Percentiles rank a stretch among this genome's conserved stretches.
Conservation (phyloP, 2,113 vertebrate genomes). For the Halichoerus grypus region DNA sequence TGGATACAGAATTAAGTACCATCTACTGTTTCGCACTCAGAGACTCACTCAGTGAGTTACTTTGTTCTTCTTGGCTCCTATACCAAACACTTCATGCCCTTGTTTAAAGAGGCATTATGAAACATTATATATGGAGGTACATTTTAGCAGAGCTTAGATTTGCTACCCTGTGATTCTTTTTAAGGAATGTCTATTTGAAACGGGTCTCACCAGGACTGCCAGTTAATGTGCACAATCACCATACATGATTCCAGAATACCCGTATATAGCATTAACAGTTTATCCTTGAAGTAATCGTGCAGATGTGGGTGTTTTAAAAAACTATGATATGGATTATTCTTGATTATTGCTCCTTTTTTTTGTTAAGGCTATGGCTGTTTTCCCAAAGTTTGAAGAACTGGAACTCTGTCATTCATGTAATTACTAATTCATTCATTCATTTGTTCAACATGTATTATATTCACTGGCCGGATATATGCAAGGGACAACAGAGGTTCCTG, state of each 20-base stretch:
- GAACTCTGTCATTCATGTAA: neutral
- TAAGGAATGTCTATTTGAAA: neutral
- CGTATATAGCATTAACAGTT: neutral
- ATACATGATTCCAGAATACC: neutral
- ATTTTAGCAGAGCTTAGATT: constrained; percentile 22
- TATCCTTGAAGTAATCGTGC: neutral
- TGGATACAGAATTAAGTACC: constrained; percentile 1
- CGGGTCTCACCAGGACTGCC: neutral
- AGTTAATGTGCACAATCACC: neutral
- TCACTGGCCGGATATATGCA: neutral
- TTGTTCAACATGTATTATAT: neutral
- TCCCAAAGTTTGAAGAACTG: neutral
- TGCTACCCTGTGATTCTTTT: neutral
- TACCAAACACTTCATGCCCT: neutral
- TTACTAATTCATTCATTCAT: neutral
- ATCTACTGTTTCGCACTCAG: neutral
- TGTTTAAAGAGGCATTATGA: neutral
- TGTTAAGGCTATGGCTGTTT: neutral
- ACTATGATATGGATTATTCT: neutral
- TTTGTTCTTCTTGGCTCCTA: neutral
- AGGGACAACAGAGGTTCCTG: neutral
- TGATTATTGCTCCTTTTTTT: neutral
- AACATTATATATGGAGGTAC: neutral
- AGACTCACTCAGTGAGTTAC: neutral
- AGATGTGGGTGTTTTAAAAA: neutral